These are phyloP conservation scores for Gasteruption jaculator DNA, from an alignment of 2,888 invertebrate species.

Conservation along the genomic window DNA sequence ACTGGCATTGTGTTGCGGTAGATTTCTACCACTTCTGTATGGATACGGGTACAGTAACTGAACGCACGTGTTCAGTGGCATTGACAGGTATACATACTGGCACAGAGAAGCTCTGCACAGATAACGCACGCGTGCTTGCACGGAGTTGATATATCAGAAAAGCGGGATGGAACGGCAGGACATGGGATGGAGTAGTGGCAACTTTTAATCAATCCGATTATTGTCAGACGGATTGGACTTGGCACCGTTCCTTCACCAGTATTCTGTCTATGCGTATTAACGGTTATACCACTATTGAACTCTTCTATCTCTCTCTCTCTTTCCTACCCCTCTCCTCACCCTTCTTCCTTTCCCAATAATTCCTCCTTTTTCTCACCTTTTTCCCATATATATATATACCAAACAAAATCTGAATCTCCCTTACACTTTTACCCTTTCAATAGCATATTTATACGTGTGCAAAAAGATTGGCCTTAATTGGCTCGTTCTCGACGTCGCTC, in stretches of 20 bases:
- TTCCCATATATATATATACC: too few species aligned
- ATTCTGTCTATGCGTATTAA: slow-evolving; percentile 23
- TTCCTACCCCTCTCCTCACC: slow-evolving; percentile 6
- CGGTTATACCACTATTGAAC: slow-evolving; percentile 24
- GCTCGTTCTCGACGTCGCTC: slow-evolving; percentile 25
- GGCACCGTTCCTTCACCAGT: slow-evolving; percentile 28
- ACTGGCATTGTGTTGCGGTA: too few species aligned
- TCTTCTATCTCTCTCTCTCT: slow-evolving; percentile 10
- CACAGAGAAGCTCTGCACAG: too few species aligned
- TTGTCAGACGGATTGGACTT: slow-evolving; percentile 35
- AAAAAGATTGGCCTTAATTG: slow-evolving; percentile 33
- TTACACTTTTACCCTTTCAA: slow-evolving; percentile 15
- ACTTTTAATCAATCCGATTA: slow-evolving; percentile 43
- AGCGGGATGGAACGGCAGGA: slow-evolving; percentile 11
- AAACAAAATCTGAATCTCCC: too few species aligned
- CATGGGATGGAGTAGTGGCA: slow-evolving; percentile 24
- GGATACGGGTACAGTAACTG: too few species aligned
- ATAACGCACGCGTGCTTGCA: slow-evolving; percentile 8
- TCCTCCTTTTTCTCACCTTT: slow-evolving; percentile 11
- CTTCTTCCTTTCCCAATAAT: slow-evolving; percentile 8
- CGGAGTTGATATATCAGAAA: slow-evolving; percentile 17
- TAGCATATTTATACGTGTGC: slow-evolving; percentile 11
- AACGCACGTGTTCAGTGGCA: too few species aligned
- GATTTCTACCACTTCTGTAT: too few species aligned
- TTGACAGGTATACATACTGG: too few species aligned